Evolutionary conservation across 1,140 invertebrate genomes (phyloP), one percentile per base, ranked within the genome.

Genomic region (Stenopsyche tienmushanensis): DNA sequence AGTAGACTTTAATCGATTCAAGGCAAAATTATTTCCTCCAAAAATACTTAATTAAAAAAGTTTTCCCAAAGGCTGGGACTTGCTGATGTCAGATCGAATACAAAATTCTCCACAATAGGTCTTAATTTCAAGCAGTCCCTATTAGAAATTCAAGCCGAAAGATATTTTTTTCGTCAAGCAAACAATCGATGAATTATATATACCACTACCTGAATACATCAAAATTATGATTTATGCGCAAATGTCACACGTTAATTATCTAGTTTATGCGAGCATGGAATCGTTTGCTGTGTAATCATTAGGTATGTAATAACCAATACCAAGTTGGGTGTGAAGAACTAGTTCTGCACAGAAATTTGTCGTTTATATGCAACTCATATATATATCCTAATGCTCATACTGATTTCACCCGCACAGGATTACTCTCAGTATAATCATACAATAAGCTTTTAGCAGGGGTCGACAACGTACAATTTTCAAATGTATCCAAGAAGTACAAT

Each of bases 1-100:
- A 53, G 50, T 53, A 53, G 24, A 24, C 50, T 18, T 17, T 53
- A 53, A 53, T 53, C 50, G 50, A 53, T 53, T 53, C 24, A 13
- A 10, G 50, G 50, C 50, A 25, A 29, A 53, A 53, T 53, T 53
- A 53, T 53, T 53, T 53, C 21, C 24, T 29, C 13, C 21, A 24
- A 53, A 53, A 53, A 53, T 29, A 53, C 50, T 53, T 53, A 53
- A 53, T 53, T 53, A 53, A 53, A 53, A 53, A 53, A 53, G 50
- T 53, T 53, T 53, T 21, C 21, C 23, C 2, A 5, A 34, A 25
- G 29, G 50, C 50, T 29, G 10, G 50, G 15, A 20, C 8, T 24
- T 50, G 18, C 47, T 50, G 7, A 20, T 25, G 29, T 53, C 47
- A 50, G 5, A 5, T 3, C 21, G 18, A 50, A 50, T 50, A 20